phyloP scores from a whole-genome alignment of 2,888 invertebrate genomes.

The Drosophila sordidula region DNA sequence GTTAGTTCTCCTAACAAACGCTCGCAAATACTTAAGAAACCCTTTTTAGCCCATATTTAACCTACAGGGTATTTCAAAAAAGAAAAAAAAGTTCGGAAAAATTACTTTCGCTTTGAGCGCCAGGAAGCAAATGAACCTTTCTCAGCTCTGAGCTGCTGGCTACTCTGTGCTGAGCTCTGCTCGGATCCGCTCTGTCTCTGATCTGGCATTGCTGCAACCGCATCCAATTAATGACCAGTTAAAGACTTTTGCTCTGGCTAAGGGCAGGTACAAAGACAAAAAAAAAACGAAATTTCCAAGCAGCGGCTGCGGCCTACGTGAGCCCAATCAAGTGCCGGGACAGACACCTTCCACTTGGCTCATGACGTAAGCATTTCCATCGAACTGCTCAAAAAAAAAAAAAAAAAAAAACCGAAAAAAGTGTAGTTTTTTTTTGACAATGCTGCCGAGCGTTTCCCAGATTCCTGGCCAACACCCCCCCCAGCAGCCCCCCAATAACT shows the following conservation, averaged over 20 bases:
- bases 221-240: conserved; percentile 58
- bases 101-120: conserved; percentile 35
- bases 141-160: conserved; percentile 19
- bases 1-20: no score
- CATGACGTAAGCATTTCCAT: conserved; percentile 51
- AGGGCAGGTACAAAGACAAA: conserved; percentile 39
- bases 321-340: conserved; percentile 55
- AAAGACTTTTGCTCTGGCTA: conserved; percentile 49
- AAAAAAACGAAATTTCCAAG: neutral
- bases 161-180: neutral
- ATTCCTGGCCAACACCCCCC: conserved; percentile 23
- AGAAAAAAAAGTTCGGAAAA: neutral
- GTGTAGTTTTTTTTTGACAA: conserved; percentile 40
- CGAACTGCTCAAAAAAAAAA: conserved; percentile 36
- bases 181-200: conserved; percentile 6
- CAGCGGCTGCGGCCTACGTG: conserved; percentile 57
- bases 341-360: conserved; percentile 34
- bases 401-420: neutral
- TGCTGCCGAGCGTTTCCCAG: conserved; percentile 46
- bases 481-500: neutral
- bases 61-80: conserved; percentile 21
- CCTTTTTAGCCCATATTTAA: neutral
- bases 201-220: conserved; percentile 33
- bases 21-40: neutral
- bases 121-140: conserved; percentile 47